Conservation (phyloP, 2,797 vertebrate genomes). For the Acipenser transmontanus region DNA sequence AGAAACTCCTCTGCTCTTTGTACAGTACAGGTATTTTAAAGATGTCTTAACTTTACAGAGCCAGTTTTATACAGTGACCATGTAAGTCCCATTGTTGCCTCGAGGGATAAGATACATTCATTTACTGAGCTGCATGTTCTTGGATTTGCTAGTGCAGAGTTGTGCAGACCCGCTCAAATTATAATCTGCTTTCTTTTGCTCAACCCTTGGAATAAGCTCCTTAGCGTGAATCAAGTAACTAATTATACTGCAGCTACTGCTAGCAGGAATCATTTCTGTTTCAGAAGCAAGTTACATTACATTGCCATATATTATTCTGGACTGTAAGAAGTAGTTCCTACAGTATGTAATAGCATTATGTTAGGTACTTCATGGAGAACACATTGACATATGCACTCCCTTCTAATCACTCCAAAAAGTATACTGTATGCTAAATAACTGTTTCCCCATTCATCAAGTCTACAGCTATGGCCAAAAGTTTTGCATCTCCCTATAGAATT, state of each 20-base stretch:
- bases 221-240: constrained; percentile 96
- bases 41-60: not conserved
- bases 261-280: constrained; percentile 65
- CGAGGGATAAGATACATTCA: constrained; percentile 37
- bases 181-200: constrained; percentile 98
- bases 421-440: no score
- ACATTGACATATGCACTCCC: no score
- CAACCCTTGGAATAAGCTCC: constrained; percentile 94
- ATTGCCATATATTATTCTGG: no score
- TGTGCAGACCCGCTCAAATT: constrained; percentile 70
- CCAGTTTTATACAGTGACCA: constrained; percentile 32
- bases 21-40: constrained; percentile 15
- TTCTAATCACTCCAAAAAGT: no score
- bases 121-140: constrained; percentile 30
- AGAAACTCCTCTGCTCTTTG: constrained; percentile 32
- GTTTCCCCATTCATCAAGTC: no score
- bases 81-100: constrained; percentile 29
- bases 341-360: no score
- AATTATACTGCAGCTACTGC: constrained; percentile 90
- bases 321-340: no score
- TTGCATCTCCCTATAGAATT: no score
- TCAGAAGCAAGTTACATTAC: constrained; percentile 35
- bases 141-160: constrained; percentile 27
- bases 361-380: no score
- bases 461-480: no score